A percentile compares a stretch with the other conserved stretches of the same genome.
These are phyloP conservation scores for Microtus pennsylvanicus DNA, from an alignment of 2,113 vertebrate genomes.

Conservation along the genomic window DNA sequence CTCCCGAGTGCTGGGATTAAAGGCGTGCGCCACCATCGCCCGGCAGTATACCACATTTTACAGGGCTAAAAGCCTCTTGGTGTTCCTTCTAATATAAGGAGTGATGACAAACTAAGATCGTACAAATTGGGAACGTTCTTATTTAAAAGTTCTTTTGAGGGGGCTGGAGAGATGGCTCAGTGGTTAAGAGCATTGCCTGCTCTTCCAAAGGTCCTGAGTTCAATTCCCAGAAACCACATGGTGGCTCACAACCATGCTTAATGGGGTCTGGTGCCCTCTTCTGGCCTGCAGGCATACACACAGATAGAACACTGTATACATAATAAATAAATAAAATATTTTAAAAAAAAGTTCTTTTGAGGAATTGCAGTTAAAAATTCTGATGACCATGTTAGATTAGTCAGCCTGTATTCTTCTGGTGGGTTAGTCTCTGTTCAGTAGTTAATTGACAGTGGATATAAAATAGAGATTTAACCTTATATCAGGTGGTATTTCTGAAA, in stretches of 20 bases:
- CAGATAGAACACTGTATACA: no score
- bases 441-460: neutral
- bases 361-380: constrained; percentile 42
- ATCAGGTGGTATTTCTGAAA: neutral
- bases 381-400: neutral
- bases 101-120: neutral
- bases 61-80: constrained; percentile 7
- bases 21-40: no score
- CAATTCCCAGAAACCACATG: no score
- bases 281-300: no score
- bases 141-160: neutral
- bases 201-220: no score
- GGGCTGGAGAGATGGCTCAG: no score
- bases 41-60: neutral
- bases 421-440: neutral
- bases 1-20: no score
- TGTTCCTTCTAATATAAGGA: constrained; percentile 46
- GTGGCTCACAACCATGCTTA: no score
- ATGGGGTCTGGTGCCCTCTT: no score
- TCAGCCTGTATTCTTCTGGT: neutral
- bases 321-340: no score
- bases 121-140: neutral
- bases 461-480: neutral
- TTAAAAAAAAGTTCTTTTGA: neutral
- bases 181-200: no score